Evolutionary conservation across 2,797 vertebrate species (phyloP).

Genomic region (Poecile montanus): DNA sequence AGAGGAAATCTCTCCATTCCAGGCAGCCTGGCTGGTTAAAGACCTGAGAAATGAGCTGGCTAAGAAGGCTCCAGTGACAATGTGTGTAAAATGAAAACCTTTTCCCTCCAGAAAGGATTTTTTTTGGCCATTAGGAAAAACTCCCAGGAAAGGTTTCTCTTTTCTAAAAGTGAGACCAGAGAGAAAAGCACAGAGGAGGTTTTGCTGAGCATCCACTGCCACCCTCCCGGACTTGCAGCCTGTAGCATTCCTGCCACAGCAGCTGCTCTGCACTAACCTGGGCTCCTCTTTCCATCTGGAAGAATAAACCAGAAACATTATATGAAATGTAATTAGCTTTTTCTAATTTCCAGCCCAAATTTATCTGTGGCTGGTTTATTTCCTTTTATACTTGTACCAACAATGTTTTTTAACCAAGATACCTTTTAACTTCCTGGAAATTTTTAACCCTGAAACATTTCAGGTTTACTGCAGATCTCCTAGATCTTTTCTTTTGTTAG

Average conservation of each 20-base stretch:
- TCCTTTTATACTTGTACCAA: background rate
- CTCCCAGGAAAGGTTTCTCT: background rate
- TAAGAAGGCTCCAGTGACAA: conserved; percentile 32
- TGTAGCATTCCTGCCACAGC: background rate
- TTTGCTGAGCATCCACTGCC: background rate
- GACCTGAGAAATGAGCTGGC: conserved; percentile 48
- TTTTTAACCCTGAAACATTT: background rate
- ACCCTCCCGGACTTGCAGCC: background rate
- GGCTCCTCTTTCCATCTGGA: background rate
- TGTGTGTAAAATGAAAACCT: conserved; percentile 31
- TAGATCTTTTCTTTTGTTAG: background rate
- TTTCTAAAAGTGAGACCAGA: background rate
- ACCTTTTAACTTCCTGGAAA: background rate
- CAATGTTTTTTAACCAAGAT: background rate
- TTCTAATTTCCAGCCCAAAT: background rate
- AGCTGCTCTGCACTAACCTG: background rate
- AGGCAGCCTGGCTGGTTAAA: conserved; percentile 30
- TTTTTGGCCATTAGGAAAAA: background rate
- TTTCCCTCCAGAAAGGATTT: background rate
- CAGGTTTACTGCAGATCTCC: background rate
- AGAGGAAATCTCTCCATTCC: conserved; percentile 45
- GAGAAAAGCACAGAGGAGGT: background rate
- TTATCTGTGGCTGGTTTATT: background rate
- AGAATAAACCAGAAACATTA: background rate
- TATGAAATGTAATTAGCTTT: background rate